phyloP scores from a whole-genome alignment of 92 coral and sea anemone species.

The Epizoanthus ramosus region DNA sequence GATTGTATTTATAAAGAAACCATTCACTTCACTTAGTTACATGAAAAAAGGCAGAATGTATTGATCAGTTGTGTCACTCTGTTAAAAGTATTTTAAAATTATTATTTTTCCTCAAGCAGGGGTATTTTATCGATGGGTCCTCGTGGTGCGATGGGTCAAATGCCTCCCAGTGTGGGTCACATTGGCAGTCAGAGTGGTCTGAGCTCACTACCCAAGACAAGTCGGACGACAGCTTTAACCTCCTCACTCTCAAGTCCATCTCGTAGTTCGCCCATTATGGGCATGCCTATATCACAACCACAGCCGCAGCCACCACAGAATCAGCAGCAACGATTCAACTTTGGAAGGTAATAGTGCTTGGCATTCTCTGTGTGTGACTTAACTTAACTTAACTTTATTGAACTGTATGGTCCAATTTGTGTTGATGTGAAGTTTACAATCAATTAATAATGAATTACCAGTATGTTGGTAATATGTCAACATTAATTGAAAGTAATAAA shows the following conservation, averaged over 20 bases:
- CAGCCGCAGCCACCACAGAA: conserved; percentile 61
- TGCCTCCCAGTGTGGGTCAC: conserved; percentile 83
- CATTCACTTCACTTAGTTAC: no score
- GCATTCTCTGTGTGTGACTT: neutral
- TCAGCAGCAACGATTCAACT: conserved; percentile 70
- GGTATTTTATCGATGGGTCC: conserved; percentile 98
- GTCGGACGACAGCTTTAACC: conserved; percentile 78
- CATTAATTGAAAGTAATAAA: no score
- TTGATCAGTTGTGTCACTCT: neutral
- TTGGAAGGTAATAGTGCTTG: conserved; percentile 61
- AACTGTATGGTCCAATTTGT: neutral
- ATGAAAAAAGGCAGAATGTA: no score
- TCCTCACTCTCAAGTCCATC: conserved; percentile 82
- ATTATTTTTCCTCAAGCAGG: conserved; percentile 54
- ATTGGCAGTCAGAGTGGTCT: conserved; percentile 81
- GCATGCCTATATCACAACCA: conserved; percentile 66
- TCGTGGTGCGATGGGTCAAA: conserved; percentile 77
- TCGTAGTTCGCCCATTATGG: conserved; percentile 70
- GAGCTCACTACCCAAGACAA: conserved; percentile 74
- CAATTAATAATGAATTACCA: no score
- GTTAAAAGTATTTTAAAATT: neutral
- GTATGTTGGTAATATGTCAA: no score
- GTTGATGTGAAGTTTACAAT: neutral
- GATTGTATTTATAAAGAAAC: no score
- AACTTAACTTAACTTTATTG: no score